These are phyloP conservation scores for Diabrotica undecimpunctata DNA, from an alignment of 1,140 invertebrate species.

Conservation along the genomic window DNA sequence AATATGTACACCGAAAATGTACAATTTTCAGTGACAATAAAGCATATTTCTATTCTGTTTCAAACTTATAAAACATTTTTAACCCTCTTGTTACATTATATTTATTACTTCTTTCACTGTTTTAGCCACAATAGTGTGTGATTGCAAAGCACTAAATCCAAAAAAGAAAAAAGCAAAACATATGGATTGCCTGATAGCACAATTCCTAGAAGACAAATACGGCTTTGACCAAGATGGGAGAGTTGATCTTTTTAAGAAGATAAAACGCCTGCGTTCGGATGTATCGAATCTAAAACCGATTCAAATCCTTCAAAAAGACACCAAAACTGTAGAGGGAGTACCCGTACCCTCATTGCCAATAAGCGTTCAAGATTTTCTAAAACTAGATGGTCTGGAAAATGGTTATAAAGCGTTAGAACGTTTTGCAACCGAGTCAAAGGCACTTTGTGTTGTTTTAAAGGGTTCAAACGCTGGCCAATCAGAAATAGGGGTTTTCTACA, in stretches of 20 bases:
- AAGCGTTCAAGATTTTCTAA: conserved; percentile 53
- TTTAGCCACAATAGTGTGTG: conserved; percentile 69
- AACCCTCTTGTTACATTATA: too few relatives aligned
- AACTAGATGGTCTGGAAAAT: conserved; percentile 37
- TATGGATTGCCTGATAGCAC: conserved; percentile 56
- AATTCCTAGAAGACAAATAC: conserved; percentile 49
- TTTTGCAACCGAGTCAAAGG: conserved; percentile 49
- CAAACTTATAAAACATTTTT: too few relatives aligned
- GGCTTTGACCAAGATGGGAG: conserved; percentile 37
- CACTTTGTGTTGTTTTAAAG: conserved; percentile 46
- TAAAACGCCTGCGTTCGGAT: conserved; percentile 47
- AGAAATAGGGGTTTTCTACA: conserved; percentile 53
- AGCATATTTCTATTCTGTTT: too few relatives aligned
- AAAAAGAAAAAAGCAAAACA: conserved; percentile 58
- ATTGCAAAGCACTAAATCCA: conserved; percentile 65
- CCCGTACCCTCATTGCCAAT: conserved; percentile 51
- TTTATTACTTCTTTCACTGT: conserved; percentile 10
- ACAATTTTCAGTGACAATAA: too few relatives aligned
- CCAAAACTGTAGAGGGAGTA: conserved; percentile 48
- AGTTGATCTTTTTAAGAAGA: conserved; percentile 37
- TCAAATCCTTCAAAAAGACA: conserved; percentile 51
- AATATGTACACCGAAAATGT: too few relatives aligned
- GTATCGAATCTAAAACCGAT: conserved; percentile 45
- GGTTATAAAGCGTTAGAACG: conserved; percentile 47
- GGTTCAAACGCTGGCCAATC: conserved; percentile 54